Percentiles rank a stretch among this genome's conserved stretches.
phyloP scores from a whole-genome alignment of 2,113 vertebrate species.

The Corydoras sp. region DNA sequence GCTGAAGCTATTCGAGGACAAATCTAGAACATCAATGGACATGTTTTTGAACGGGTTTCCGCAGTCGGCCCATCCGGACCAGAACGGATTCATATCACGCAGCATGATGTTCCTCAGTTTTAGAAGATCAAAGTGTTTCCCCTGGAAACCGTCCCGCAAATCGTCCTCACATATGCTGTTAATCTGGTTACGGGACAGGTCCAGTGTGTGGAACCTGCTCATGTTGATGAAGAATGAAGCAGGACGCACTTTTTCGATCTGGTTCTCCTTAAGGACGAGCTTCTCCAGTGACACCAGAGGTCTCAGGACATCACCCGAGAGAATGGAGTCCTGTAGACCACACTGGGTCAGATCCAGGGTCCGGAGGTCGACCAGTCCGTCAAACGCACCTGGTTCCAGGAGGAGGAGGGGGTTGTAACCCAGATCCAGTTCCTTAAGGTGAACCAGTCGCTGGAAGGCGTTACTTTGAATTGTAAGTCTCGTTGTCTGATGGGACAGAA shows the following conservation, averaged over 20 bases:
- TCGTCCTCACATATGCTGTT: conserved; percentile 69
- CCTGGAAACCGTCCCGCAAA: conserved; percentile 65
- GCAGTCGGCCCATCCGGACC: conserved; percentile 66
- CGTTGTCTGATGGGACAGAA: conserved; percentile 55
- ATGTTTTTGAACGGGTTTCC: conserved; percentile 76
- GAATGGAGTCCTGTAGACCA: conserved; percentile 58
- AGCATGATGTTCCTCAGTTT: conserved; percentile 53
- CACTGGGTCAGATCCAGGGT: conserved; percentile 64
- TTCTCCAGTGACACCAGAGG: conserved; percentile 67
- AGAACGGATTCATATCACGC: neutral
- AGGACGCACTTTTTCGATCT: conserved; percentile 64
- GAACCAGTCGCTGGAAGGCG: conserved; percentile 71
- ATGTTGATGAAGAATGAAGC: conserved; percentile 72
- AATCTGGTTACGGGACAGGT: conserved; percentile 66
- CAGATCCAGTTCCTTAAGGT: conserved; percentile 65
- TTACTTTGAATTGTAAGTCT: conserved; percentile 62
- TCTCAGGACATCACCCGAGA: conserved; percentile 68
- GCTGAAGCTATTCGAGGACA: conserved; percentile 58
- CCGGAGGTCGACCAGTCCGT: conserved; percentile 62
- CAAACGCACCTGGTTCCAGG: conserved; percentile 71
- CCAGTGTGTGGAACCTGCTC: conserved; percentile 57
- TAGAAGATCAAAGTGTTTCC: conserved; percentile 66
- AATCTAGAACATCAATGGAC: conserved; percentile 58
- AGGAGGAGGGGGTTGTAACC: conserved; percentile 49
- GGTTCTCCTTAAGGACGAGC: conserved; percentile 66